These are phyloP conservation scores for Halcyon badia DNA, from an alignment of 2,797 vertebrate species.

Conservation along the genomic window DNA sequence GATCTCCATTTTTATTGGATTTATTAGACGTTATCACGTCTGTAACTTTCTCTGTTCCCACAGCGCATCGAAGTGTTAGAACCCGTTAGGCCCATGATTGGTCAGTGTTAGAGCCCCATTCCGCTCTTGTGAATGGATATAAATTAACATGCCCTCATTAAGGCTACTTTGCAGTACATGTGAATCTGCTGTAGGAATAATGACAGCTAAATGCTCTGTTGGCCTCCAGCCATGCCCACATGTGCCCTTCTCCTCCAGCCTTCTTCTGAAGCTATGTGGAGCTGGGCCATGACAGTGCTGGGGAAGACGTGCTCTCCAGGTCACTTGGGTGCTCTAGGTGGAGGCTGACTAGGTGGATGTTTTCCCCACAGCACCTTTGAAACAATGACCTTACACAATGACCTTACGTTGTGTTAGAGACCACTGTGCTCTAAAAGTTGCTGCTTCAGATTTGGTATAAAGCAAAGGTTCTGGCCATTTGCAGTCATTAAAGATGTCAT, in stretches of 20 bases:
- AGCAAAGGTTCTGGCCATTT: not conserved
- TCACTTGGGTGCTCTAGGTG: not conserved
- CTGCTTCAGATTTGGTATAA: not conserved
- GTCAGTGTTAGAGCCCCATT: not conserved
- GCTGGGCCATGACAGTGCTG: not conserved
- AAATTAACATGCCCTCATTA: slow-evolving; percentile 57
- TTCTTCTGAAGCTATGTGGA: not conserved
- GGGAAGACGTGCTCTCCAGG: accelerated
- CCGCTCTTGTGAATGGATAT: not conserved
- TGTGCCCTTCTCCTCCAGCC: not conserved
- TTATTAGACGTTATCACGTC: slow-evolving; percentile 68
- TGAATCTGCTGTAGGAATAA: slow-evolving; percentile 15
- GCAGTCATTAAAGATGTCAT: not conserved
- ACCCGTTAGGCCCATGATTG: not conserved
- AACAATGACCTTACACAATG: accelerated
- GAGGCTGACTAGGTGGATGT: not conserved
- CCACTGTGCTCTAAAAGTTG: not conserved
- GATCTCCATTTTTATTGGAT: slow-evolving; percentile 71
- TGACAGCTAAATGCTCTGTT: slow-evolving; percentile 40
- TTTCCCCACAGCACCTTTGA: not conserved
- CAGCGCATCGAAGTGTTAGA: not conserved
- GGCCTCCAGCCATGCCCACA: slow-evolving; percentile 15
- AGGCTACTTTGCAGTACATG: not conserved
- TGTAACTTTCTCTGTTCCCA: slow-evolving; percentile 42
- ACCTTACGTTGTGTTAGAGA: not conserved